phyloP scores from a whole-genome alignment of 2,113 vertebrate species.

The Megatriorchis doriae region DNA sequence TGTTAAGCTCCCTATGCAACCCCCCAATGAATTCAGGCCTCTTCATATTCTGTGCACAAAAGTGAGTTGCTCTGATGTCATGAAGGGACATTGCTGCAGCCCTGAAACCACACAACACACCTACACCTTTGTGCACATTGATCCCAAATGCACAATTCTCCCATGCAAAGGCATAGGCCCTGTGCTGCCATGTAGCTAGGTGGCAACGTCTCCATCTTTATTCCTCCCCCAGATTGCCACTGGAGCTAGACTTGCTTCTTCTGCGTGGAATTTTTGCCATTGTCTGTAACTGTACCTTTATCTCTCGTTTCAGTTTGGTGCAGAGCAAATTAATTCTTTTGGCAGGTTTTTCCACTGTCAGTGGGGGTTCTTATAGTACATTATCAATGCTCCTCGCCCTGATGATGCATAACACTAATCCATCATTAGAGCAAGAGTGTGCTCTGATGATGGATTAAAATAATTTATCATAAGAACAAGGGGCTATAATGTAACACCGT shows the following conservation, averaged over 20 bases:
- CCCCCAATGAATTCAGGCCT: not conserved
- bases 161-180: not conserved
- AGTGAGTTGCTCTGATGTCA: not conserved
- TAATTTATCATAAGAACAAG: slow-evolving; percentile 69
- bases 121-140: no score
- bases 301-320: slow-evolving; percentile 2
- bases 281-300: not conserved
- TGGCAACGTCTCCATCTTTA: not conserved
- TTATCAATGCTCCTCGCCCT: slow-evolving; percentile 42
- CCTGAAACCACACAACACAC: not conserved
- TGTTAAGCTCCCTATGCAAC: not conserved
- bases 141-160: not conserved
- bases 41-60: not conserved
- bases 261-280: not conserved
- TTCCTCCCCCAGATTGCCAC: not conserved
- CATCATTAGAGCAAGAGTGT: slow-evolving; percentile 38
- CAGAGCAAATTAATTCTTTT: slow-evolving; percentile 23
- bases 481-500: slow-evolving; percentile 46
- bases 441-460: slow-evolving; percentile 64
- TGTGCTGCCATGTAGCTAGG: not conserved
- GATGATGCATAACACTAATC: slow-evolving; percentile 57
- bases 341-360: slow-evolving; percentile 23
- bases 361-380: slow-evolving; percentile 8
- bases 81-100: not conserved
- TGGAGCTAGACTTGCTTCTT: not conserved